Evolutionary conservation across 2,888 invertebrate genomes (phyloP).

Genomic region (Leptinotarsa haldemani): DNA sequence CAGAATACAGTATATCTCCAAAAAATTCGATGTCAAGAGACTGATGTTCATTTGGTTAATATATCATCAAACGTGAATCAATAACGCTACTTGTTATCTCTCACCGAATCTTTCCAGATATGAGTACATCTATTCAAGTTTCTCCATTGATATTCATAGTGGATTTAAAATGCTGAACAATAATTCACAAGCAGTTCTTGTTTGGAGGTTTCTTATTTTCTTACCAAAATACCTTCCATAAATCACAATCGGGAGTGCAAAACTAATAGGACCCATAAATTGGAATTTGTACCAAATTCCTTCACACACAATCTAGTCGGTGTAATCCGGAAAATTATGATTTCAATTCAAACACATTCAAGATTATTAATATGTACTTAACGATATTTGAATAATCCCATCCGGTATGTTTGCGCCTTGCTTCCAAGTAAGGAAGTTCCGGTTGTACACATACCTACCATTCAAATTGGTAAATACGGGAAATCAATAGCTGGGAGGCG

Average conservation of each 20-base stretch:
- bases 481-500: conserved; percentile 3
- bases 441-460: background rate
- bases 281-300: conserved; percentile 29
- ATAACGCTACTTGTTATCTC: too few relatives aligned
- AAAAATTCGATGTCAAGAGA: too few relatives aligned
- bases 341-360: conserved; percentile 42
- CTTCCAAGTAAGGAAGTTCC: conserved; percentile 22
- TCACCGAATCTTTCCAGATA: too few relatives aligned
- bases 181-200: background rate
- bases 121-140: too few relatives aligned
- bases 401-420: conserved; percentile 33
- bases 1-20: too few relatives aligned
- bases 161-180: too few relatives aligned
- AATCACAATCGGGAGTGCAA: conserved; percentile 4
- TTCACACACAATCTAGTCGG: conserved; percentile 38
- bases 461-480: conserved; percentile 9
- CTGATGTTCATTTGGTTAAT: too few relatives aligned
- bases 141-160: too few relatives aligned
- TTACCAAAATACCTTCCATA: background rate
- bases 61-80: too few relatives aligned
- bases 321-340: conserved; percentile 41
- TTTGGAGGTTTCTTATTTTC: background rate
- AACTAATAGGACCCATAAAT: conserved; percentile 31
- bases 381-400: conserved; percentile 37
- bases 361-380: conserved; percentile 41